Evolutionary conservation across 2,888 invertebrate genomes (phyloP).

Genomic region (Tenthredo scrophulariae): DNA sequence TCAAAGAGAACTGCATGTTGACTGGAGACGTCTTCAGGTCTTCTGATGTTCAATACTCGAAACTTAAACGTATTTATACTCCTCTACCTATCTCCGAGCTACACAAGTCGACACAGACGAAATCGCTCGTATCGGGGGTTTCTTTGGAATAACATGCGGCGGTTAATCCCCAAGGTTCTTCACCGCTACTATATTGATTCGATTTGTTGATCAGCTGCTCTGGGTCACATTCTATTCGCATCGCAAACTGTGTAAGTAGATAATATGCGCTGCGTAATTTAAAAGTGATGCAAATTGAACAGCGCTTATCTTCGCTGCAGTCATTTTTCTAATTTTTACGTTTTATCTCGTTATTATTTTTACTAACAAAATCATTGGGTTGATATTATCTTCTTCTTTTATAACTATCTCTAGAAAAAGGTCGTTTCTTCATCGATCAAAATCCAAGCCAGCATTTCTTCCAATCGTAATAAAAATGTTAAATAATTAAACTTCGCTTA

Average conservation of each 20-base stretch:
- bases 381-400: neutral
- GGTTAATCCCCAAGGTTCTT: conserved; percentile 6
- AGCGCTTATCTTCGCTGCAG: neutral
- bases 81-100: neutral
- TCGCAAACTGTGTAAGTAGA: neutral
- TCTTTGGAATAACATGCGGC: neutral
- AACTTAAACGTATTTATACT: conserved; percentile 19
- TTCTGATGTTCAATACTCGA: neutral
- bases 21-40: neutral
- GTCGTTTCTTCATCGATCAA: neutral
- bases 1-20: conserved; percentile 15
- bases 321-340: neutral
- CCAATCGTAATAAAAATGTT: neutral
- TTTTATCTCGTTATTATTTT: neutral
- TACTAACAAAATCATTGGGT: neutral
- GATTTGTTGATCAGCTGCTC: neutral
- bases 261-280: no score
- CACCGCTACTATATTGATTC: neutral
- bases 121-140: neutral
- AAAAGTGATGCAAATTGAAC: neutral
- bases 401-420: neutral
- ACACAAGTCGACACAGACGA: neutral
- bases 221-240: neutral
- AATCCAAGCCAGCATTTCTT: neutral
- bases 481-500: neutral